Evolutionary conservation across 2,797 vertebrate species (phyloP), one percentile per base, ranked within the genome.

Genomic region (Amazonetta brasiliensis): DNA sequence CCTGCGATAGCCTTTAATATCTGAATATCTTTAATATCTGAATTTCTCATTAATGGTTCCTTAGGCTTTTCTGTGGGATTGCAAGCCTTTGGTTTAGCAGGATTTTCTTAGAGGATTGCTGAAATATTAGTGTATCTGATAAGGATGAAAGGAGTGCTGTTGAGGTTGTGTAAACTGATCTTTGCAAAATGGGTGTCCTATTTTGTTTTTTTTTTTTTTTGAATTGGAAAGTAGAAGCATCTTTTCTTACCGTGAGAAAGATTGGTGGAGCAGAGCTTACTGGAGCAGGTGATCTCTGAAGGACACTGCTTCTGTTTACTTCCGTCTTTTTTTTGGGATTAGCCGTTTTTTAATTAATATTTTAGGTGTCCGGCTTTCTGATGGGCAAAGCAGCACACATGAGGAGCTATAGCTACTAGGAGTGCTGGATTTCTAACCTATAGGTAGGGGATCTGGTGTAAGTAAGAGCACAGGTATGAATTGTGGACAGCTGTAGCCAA

Each of bases 381-480:
- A 2, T 10, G 75, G 62, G 54, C 28, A 78, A 37, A 88, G 19
- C 35, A 86, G 13, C 58, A 46, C 44, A 46, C 20, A 46, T 5
- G 20, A 46, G 20, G 44, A 60, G 26, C 83, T n/a, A 1, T 39
- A 25, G 41, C 31, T 37, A 37, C 74, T 79, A 50, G 37, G 31
- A 79, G 16, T 17, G 41, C 63, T 2, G 2, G 11, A 3, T 68
- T 3, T 0, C 50, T 69, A 1, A 3, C 17, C 54, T 26, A 21
- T 58, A 31, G 54, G 0, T 59, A 37, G 25, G 15, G 26, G 11
- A 31, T 92, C 44, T 90, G 54, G 22, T 14, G 63, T 87, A 28
- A 66, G 33, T 30, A 41, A 35, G 50, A 71, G 69, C 28, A 31
- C 31, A 69, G n/a, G 1, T 67, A 7, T 0, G 2, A 50, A 23